phyloP scores from a whole-genome alignment of 2,113 vertebrate species.

The Rhinoderma darwinii region DNA sequence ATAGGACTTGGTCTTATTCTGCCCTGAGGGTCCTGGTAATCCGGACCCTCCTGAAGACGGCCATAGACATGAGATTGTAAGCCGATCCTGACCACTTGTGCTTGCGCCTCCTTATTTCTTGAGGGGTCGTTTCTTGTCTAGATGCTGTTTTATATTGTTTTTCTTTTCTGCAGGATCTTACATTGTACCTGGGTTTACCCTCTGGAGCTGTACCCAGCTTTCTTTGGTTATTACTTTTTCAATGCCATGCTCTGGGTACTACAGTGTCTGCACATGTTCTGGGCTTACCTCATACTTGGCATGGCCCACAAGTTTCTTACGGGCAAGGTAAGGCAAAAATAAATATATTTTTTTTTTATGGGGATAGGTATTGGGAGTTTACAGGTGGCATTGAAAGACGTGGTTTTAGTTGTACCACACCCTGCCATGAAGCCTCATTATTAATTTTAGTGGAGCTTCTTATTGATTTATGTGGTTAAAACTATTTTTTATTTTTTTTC shows the following conservation, averaged over 20 bases:
- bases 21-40: too few species aligned
- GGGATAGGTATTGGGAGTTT: not conserved
- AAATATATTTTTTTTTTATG: not conserved
- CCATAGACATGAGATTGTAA: not conserved
- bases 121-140: not conserved
- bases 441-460: too few species aligned
- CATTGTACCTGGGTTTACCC: constrained; percentile 90
- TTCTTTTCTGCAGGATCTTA: constrained; percentile 80
- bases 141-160: not conserved
- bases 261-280: constrained; percentile 91
- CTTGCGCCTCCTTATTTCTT: not conserved
- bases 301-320: constrained; percentile 92
- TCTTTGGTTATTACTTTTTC: constrained; percentile 97
- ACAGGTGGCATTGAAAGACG: too few species aligned
- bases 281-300: constrained; percentile 91
- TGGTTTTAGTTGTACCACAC: too few species aligned
- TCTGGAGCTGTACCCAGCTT: constrained; percentile 83
- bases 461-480: too few species aligned
- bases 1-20: too few species aligned
- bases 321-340: constrained; percentile 72
- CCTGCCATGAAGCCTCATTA: too few species aligned
- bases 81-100: not conserved
- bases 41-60: not conserved
- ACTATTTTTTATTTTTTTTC: too few species aligned
- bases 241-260: constrained; percentile 87